Conservation (phyloP, 2,113 vertebrate species). For the Pithys albifrons region DNA sequence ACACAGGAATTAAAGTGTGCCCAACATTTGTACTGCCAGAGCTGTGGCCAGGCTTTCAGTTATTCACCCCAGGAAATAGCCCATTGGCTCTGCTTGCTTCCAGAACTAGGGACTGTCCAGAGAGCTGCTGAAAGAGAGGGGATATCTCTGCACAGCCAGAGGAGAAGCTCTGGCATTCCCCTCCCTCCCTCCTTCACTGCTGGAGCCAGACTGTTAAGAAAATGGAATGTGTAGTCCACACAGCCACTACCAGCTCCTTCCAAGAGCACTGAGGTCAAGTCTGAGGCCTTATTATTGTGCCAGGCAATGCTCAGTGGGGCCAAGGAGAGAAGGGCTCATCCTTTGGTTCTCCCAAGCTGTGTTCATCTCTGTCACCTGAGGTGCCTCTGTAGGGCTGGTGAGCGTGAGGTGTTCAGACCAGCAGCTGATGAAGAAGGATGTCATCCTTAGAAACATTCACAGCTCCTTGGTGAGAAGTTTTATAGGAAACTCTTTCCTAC, state of each 20-base stretch:
- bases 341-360: neutral
- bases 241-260: neutral
- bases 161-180: neutral
- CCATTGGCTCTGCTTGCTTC: neutral
- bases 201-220: neutral
- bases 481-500: neutral
- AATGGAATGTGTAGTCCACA: neutral
- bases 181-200: neutral
- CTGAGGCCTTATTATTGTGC: neutral
- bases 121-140: neutral
- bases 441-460: neutral
- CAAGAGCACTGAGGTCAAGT: neutral
- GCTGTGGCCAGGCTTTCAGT: neutral
- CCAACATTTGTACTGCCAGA: neutral
- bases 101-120: neutral
- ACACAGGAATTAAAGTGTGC: neutral
- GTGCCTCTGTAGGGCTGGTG: neutral
- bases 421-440: neutral
- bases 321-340: neutral
- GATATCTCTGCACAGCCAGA: neutral
- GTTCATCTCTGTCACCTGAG: neutral
- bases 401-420: neutral
- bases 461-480: neutral
- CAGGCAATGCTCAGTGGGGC: neutral
- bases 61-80: rapidly evolving